Evolutionary conservation across 2,888 invertebrate species (phyloP).

Genomic region (Stenolophus ochropezus): DNA sequence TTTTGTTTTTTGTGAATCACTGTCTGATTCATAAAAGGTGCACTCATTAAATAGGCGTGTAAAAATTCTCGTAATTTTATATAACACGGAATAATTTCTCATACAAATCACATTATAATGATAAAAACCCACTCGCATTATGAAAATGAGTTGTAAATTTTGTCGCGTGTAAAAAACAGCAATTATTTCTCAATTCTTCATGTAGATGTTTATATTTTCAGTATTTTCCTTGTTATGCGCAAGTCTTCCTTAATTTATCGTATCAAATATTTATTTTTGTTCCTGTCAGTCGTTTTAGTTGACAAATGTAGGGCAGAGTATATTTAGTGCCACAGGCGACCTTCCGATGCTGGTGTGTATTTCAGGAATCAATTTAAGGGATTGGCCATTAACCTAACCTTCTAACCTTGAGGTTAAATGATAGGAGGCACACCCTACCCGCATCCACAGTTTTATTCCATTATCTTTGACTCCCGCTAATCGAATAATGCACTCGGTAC

Average conservation of each 20-base stretch:
- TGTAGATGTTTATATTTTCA: not conserved
- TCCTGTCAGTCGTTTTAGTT: not conserved
- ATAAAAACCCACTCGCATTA: not conserved
- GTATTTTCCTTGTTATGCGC: not conserved
- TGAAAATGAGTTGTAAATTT: not conserved
- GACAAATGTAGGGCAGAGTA: not conserved
- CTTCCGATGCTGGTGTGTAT: not conserved
- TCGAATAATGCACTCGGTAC: slow-evolving; percentile 2
- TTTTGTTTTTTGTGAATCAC: too few species aligned
- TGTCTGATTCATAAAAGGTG: not conserved
- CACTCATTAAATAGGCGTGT: not conserved
- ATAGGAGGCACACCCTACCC: slow-evolving; percentile 17
- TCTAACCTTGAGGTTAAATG: slow-evolving; percentile 35
- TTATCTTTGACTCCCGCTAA: slow-evolving; percentile 20
- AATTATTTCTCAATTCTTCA: not conserved
- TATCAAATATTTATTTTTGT: not conserved
- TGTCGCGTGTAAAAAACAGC: not conserved
- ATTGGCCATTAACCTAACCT: slow-evolving; percentile 24
- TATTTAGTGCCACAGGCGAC: not conserved
- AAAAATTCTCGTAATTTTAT: not conserved
- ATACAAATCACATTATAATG: slow-evolving; percentile 6
- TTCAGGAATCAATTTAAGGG: slow-evolving; percentile 27
- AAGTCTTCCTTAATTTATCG: not conserved
- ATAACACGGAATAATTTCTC: not conserved
- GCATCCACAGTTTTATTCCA: slow-evolving; percentile 19